phyloP scores from a whole-genome alignment of 2,113 vertebrate species.

The Coptodon rendalli region DNA sequence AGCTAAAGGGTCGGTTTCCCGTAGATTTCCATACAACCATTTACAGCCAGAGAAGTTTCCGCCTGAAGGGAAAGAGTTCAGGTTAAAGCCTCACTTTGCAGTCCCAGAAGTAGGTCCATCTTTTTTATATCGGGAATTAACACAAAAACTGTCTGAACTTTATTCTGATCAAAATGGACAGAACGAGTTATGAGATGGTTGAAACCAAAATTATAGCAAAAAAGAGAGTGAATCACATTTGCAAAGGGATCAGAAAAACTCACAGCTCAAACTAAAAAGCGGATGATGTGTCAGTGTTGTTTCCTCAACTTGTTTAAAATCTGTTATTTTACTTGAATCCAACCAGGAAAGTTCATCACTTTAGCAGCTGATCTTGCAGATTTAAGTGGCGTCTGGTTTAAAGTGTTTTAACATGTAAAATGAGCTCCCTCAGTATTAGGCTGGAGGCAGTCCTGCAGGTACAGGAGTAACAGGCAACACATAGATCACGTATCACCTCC shows the following conservation, averaged over 20 bases:
- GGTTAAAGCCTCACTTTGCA: background rate
- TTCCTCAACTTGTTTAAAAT: background rate
- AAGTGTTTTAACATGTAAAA: background rate
- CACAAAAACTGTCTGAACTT: background rate
- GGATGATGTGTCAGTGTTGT: background rate
- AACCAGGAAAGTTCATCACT: background rate
- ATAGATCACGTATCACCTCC: conserved; percentile 24
- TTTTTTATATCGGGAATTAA: background rate
- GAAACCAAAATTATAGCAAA: background rate
- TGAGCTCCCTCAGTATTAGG: background rate
- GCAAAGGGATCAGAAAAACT: background rate
- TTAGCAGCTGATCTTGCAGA: background rate
- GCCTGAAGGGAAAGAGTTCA: background rate
- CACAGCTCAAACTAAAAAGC: background rate
- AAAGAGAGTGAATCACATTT: background rate
- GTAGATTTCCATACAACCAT: background rate
- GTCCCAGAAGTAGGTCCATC: background rate
- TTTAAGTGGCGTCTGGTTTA: background rate
- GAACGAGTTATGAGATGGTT: accelerated
- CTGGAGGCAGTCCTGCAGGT: background rate
- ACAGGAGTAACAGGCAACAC: background rate
- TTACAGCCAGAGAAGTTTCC: background rate
- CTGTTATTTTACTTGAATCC: background rate
- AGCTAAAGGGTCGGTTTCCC: accelerated
- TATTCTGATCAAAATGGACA: background rate